Evolutionary conservation across 2,113 vertebrate species (phyloP), one percentile per base, ranked within the genome.

Genomic region (Catharus bicknelli): DNA sequence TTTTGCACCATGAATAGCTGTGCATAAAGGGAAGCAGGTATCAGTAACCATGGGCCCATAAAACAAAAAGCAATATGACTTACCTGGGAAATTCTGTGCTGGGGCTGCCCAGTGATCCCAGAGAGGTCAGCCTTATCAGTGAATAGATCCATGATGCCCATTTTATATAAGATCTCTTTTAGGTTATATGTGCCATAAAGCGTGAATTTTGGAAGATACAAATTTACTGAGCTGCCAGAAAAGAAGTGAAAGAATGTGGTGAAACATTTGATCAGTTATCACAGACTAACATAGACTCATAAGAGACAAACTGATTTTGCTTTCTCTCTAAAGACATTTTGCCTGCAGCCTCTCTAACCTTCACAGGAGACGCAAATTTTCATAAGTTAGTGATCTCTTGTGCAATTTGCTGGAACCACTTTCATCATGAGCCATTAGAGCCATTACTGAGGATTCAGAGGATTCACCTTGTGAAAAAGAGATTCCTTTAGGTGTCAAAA

Each of bases 141-240:
- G 95, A 99, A 99, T 90, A 99, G 93, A 77, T 97, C 97, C 45
- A 85, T 86, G 86, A 99, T 97, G 91, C 98, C 99, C 98, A 99
- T 97, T 55, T 94, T 81, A 16, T 67, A 83, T 91, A 99, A 86
- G 45, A 97, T 17, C 5, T 83, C 57, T 55, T 97, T 96, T 78
- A 99, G 96, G 9, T 96, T 29, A 13, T 98, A 98, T 18, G 96
- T 98, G 16, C 97, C 97, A 91, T 98, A 98, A 92, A 99, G 97
- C 63, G 97, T 98, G 89, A 99, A 97, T 95, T 98, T 99, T 1
- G 99, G 99, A 83, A 99, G 27, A 77, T 47, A 92, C 9, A 99
- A 3, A 1, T 72, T 16, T 82, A 79, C 94, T 45, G 10, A 76
- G 9, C 98, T 99, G 70, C 59, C 83, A 78, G 34, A 42, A 68